These are phyloP conservation scores for Pseudopodoces humilis DNA, from an alignment of 2,113 vertebrate genomes.

Conservation along the genomic window DNA sequence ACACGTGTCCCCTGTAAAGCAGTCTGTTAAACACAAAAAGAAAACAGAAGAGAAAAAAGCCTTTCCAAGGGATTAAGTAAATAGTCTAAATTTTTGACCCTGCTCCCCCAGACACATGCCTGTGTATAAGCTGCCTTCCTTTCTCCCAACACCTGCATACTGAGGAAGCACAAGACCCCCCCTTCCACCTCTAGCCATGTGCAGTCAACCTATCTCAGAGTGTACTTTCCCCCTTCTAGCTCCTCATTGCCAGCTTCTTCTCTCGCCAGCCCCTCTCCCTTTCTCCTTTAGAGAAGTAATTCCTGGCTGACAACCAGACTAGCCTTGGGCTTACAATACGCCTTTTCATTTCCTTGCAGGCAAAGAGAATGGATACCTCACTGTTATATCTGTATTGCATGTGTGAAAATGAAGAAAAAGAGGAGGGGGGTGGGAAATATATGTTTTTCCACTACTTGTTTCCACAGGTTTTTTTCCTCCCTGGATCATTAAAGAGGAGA, in stretches of 20 bases:
- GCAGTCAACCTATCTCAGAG: neutral
- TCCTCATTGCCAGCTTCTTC: neutral
- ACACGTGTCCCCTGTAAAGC: slow-evolving; percentile 78
- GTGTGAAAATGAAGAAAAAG: neutral
- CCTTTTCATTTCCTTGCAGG: slow-evolving; percentile 72
- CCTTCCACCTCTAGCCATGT: neutral
- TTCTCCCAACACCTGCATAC: slow-evolving; percentile 43
- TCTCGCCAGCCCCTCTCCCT: neutral
- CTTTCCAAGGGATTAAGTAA: slow-evolving; percentile 78
- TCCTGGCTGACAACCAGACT: slow-evolving; percentile 73
- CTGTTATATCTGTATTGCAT: neutral
- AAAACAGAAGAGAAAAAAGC: slow-evolving; percentile 73
- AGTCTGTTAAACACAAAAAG: slow-evolving; percentile 73
- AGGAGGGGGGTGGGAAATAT: neutral
- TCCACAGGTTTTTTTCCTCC: neutral
- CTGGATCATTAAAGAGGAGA: neutral
- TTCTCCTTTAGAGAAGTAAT: slow-evolving; percentile 56
- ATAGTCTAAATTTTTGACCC: slow-evolving; percentile 77
- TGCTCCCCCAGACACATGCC: slow-evolving; percentile 61
- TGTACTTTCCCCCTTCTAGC: neutral
- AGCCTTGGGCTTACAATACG: slow-evolving; percentile 52
- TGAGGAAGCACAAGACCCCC: slow-evolving; percentile 41
- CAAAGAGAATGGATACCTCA: slow-evolving; percentile 61
- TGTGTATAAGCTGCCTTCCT: slow-evolving; percentile 28
- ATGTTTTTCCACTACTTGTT: neutral